Base-by-base conservation (phyloP, 2,797 vertebrate genomes). In the Coregonus ussuriensis region DNA sequence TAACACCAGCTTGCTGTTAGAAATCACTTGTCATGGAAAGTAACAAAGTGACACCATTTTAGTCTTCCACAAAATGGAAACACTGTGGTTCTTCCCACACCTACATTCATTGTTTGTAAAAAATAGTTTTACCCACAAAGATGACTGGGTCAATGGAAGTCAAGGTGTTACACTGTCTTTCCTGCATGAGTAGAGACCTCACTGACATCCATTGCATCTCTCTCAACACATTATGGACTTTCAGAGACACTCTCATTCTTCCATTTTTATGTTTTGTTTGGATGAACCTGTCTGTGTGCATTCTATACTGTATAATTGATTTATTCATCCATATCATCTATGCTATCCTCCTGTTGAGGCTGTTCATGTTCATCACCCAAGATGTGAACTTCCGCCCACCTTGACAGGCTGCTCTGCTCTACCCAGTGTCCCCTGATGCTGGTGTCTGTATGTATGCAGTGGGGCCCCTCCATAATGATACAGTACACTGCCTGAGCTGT, bases 401-500 rank as follows among this genome's bases (percentile, higher is more conserved):
- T 7, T 41, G 67, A 41, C 16, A 15, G 6, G 15, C 67, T n/a
- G 13, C 31, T 68, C 67, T 41, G 67, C 35, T 3, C 35, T 16
- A 15, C 16, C 15, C 16, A n/a, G 3, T 31, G 31, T 35, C 21
- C 68, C 47, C 15, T 29, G 35, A 13, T n/a, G 33, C 33, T 6
- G 54, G 15, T 59, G 66, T 29, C 6, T 25, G 21, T 18, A 56
- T 7, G 14, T 18, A 25, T 31, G 31, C 6, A 25, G 69, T 29
- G 69, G 66, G 21, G 41, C 41, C 68, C 29, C n/a, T 6, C 47
- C 63, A 29, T 9, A 18, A 41, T 13, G n/a, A 13, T n/a, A 14
- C 6, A 6, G 11, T 6, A 25, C 21, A 14, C 41, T 21, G 47
- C 51, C 70, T 16, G 89, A 91, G 89, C 88, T 85, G 54, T 52